Conservation (phyloP, 2,113 vertebrate species). For the Chrysemys picta region DNA sequence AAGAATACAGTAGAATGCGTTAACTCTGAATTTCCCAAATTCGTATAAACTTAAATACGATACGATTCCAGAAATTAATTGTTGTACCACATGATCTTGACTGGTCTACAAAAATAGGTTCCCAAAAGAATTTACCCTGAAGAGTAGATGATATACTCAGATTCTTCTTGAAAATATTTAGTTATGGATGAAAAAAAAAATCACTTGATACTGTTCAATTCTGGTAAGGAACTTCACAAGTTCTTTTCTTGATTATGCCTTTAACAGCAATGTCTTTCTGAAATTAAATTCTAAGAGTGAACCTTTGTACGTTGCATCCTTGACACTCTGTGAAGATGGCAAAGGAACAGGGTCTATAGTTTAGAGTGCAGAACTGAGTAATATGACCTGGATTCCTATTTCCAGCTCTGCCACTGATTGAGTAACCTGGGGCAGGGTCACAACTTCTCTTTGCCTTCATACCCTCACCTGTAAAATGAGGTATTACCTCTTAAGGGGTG, state of each 20-base stretch:
- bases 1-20: neutral
- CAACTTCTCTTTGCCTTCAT: neutral
- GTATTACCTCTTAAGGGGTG: neutral
- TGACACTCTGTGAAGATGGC: neutral
- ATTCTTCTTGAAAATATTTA: neutral
- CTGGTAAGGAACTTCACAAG: neutral
- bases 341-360: neutral
- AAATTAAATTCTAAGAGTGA: no score
- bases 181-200: neutral
- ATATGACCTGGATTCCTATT: neutral
- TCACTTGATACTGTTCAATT: neutral
- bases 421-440: neutral
- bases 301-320: neutral
- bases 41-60: rapidly evolving
- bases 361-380: neutral
- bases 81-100: neutral
- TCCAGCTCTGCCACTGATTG: neutral
- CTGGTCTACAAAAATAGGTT: neutral
- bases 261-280: no score
- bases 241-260: neutral
- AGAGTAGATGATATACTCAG: neutral
- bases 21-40: neutral
- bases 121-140: neutral
- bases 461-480: neutral
- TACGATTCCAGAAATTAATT: neutral